Evolutionary conservation across 2,888 invertebrate species (phyloP), one percentile per base, ranked within the genome.

Genomic region (Drosophila peninsularis): DNA sequence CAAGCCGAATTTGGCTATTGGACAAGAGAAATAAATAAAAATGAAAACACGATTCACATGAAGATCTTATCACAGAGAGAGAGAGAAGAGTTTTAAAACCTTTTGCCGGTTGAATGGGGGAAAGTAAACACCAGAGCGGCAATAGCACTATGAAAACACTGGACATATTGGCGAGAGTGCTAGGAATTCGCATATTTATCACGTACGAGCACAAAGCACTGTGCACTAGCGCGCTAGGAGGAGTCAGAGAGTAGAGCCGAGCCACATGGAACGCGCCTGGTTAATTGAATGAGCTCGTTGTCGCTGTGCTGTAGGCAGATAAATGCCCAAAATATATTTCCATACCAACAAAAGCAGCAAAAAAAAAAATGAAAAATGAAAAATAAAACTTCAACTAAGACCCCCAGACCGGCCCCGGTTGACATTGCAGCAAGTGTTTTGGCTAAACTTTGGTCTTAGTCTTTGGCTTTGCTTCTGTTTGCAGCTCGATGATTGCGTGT

Each of bases 261-360:
- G 57, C 64, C 66, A 70, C 66, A 66, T 78, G 81, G 68, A 83
- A 80, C 89, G 75, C 87, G 71, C 50, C 58, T 69, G 45, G 55
- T 53, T 72, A 87, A 83, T 78, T 83, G 87, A 84, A 83, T 80
- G 87, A 64, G 65, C 68, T 64, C 70, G 64, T 75, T 62, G 71
- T 47, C 63, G 67, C 65, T 55, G 67, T 52, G 67, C 64, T 57
- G 57, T 56, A 49, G 30, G 34, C 57, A 69, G 60, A 65, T 79
- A 75, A 76, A 76, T 62, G 52, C 45, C 41, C 62, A 62, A 56
- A 71, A 19, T 17, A 13, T 7, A 30, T n/a, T 32, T 19, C 47
- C 17, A 32, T 14, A 39, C 52, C 14, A 17, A 44, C 37, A 74
- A 49, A 60, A 17, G 17, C 13, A 34, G 4, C 34, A 39, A 39